Conservation (phyloP, 2,113 vertebrate genomes). For the Phrynosoma blainvillii region DNA sequence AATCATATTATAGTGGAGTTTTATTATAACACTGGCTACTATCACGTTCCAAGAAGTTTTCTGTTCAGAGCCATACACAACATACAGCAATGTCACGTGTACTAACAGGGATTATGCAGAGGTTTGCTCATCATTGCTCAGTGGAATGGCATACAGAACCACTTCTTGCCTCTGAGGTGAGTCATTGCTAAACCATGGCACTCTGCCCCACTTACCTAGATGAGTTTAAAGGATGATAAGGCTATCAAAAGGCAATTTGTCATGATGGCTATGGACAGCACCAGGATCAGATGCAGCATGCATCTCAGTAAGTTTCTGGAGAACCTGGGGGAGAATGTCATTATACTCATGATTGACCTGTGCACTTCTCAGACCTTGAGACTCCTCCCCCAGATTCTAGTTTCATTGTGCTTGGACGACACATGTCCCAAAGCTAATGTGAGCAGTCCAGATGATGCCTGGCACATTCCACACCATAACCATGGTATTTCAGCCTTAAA, state of each 20-base stretch:
- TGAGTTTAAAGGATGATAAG: not conserved
- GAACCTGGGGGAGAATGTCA: not conserved
- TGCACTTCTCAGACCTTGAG: too few species aligned
- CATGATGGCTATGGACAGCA: not conserved
- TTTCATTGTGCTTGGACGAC: too few species aligned
- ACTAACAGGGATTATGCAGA: too few species aligned
- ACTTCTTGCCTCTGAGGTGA: not conserved
- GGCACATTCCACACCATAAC: too few species aligned
- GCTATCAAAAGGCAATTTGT: not conserved
- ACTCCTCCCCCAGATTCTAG: too few species aligned
- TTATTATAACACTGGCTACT: not conserved
- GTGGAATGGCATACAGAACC: not conserved
- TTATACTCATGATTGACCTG: not conserved
- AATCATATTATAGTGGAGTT: constrained; percentile 6
- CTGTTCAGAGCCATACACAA: too few species aligned
- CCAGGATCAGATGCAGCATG: not conserved
- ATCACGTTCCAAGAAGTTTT: not conserved
- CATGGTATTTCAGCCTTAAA: too few species aligned
- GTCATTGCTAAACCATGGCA: not conserved
- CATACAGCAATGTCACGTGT: too few species aligned
- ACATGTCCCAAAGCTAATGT: too few species aligned
- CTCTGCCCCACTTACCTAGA: not conserved
- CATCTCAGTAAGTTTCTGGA: not conserved
- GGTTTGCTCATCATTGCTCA: too few species aligned
- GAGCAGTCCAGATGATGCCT: too few species aligned